phyloP scores from a whole-genome alignment of 2,113 vertebrate genomes.

The Cyphomyrus plagiostoma region DNA sequence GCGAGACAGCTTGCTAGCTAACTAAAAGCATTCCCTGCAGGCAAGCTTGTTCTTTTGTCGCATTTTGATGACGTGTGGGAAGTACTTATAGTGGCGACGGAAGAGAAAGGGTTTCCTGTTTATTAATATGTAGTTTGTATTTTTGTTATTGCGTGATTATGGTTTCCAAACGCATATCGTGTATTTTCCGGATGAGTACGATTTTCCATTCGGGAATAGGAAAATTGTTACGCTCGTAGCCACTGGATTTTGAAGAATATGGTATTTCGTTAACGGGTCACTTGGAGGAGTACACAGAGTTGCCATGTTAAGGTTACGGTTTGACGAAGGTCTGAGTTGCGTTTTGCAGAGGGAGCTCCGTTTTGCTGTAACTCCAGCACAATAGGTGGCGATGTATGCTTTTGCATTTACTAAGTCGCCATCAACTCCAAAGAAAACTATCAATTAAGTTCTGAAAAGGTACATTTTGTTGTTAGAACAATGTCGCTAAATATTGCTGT shows the following conservation, averaged over 20 bases:
- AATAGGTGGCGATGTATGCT: neutral
- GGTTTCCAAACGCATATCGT: neutral
- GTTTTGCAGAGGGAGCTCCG: neutral
- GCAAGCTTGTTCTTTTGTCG: slow-evolving; percentile 17
- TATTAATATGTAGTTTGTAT: neutral
- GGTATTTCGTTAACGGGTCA: neutral
- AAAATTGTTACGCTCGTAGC: neutral
- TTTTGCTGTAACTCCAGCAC: neutral
- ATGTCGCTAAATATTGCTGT: neutral
- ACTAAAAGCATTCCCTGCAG: slow-evolving; percentile 9
- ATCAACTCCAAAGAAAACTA: neutral
- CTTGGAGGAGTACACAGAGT: neutral
- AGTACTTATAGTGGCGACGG: slow-evolving; percentile 13
- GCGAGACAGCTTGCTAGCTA: slow-evolving; percentile 18
- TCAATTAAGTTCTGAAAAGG: neutral
- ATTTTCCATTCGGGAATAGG: neutral
- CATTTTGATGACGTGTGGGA: slow-evolving; percentile 17
- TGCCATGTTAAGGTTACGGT: neutral
- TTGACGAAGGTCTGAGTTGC: neutral
- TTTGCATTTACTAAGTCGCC: neutral
- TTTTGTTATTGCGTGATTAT: neutral
- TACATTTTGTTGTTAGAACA: neutral
- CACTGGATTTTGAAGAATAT: neutral
- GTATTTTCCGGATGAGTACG: neutral
- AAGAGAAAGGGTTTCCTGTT: neutral